These are phyloP conservation scores for Diacarnus erythraeanus DNA, from an alignment of 37 sponge, comb jelly and placozoan species.

Conservation along the genomic window DNA sequence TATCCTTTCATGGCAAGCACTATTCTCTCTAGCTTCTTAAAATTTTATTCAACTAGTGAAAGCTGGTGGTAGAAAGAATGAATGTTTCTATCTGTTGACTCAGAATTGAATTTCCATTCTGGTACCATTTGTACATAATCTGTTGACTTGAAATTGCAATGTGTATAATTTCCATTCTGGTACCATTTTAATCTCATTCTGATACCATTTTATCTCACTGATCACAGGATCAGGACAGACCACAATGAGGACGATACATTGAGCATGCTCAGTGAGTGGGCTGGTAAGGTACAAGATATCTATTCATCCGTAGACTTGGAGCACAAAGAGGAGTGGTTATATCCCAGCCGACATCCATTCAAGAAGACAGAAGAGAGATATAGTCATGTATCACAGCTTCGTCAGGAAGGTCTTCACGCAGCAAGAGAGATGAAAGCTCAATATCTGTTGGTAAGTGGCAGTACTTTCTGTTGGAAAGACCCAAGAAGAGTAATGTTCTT, in stretches of 20 bases:
- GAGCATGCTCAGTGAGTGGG: slow-evolving; percentile 80
- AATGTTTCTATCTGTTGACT: no score
- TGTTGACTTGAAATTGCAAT: not conserved
- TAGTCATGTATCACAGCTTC: slow-evolving; percentile 42
- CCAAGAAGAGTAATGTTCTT: no score
- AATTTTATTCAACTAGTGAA: not conserved
- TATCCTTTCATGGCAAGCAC: not conserved
- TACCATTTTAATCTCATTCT: no score
- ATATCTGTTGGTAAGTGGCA: slow-evolving; percentile 74
- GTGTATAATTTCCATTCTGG: not conserved
- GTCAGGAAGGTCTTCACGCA: slow-evolving; percentile 74
- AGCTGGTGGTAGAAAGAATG: no score
- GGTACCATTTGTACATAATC: not conserved
- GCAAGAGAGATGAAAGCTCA: slow-evolving; percentile 61
- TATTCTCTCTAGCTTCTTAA: not conserved
- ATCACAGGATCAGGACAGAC: slow-evolving; percentile 77
- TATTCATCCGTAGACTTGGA: slow-evolving; percentile 60
- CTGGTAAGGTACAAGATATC: slow-evolving; percentile 26
- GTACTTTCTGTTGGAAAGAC: no score
- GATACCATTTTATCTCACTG: not conserved
- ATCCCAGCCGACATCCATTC: slow-evolving; percentile 24
- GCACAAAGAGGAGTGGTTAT: slow-evolving; percentile 19
- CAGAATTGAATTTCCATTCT: no score
- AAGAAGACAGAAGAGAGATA: slow-evolving; percentile 68
- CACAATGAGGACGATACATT: slow-evolving; percentile 89